Conservation (phyloP, 53 echinoderm and acorn worm genomes). For the Zoroaster sp. region DNA sequence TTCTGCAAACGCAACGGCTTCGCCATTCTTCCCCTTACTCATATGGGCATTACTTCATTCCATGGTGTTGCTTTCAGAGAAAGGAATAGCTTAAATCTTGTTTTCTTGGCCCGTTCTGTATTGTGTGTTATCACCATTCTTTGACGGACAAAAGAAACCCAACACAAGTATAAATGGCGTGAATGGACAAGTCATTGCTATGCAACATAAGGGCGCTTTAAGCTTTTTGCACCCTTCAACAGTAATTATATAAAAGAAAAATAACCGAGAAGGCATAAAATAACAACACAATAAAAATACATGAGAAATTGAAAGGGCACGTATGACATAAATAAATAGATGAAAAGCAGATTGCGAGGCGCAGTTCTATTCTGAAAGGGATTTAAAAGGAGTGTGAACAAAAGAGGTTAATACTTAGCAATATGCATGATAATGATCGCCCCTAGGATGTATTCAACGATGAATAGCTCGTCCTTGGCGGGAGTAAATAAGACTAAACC, state of each 20-base stretch:
- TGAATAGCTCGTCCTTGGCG: slow-evolving; percentile 57
- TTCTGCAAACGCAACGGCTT: not conserved
- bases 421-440: slow-evolving; percentile 62
- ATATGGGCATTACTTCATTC: slow-evolving; percentile 1
- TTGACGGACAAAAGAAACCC: not conserved
- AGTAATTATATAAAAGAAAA: slow-evolving; percentile 35
- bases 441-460: slow-evolving; percentile 15
- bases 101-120: not conserved
- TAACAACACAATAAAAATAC: slow-evolving; percentile 33
- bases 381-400: slow-evolving; percentile 25
- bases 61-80: not conserved
- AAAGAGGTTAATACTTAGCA: slow-evolving; percentile 56
- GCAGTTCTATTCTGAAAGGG: not conserved
- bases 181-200: slow-evolving; percentile 19
- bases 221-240: slow-evolving; percentile 10
- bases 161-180: not conserved
- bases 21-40: not conserved
- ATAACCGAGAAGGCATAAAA: slow-evolving; percentile 34
- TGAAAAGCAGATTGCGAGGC: slow-evolving; percentile 29
- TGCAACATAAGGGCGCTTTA: not conserved
- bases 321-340: slow-evolving; percentile 51
- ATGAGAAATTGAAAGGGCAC: slow-evolving; percentile 13
- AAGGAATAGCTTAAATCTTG: slow-evolving; percentile 23
- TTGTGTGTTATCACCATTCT: slow-evolving; percentile 7
- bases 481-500: slow-evolving; percentile 68